A percentile compares a stretch with the other conserved stretches of the same genome.
phyloP scores from a whole-genome alignment of 2,113 vertebrate genomes.

The Ancistrus triradiatus region DNA sequence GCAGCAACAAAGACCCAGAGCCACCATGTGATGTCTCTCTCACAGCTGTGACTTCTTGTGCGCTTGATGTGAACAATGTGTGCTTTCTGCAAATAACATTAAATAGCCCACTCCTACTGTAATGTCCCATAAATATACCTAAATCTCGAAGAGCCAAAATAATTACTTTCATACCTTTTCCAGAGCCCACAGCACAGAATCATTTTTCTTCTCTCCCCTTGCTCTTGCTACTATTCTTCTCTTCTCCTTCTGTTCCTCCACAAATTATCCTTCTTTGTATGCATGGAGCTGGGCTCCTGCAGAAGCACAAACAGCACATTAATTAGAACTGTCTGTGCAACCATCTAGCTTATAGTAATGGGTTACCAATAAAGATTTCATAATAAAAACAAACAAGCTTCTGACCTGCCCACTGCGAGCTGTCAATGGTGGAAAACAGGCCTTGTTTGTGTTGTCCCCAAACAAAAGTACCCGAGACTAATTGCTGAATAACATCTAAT shows the following conservation, averaged over 20 bases:
- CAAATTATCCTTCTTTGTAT: slow-evolving; percentile 34
- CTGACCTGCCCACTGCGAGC: slow-evolving; percentile 50
- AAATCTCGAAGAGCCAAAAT: slow-evolving; percentile 57
- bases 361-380: slow-evolving; percentile 49
- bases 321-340: slow-evolving; percentile 51
- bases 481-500: no score
- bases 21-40: slow-evolving; percentile 52
- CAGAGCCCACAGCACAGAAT: slow-evolving; percentile 46
- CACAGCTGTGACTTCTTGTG: slow-evolving; percentile 52
- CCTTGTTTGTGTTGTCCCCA: slow-evolving; percentile 29
- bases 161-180: slow-evolving; percentile 62
- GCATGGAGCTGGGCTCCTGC: slow-evolving; percentile 37
- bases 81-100: slow-evolving; percentile 66
- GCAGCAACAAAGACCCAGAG: slow-evolving; percentile 42
- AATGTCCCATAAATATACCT: slow-evolving; percentile 68
- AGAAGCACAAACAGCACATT: slow-evolving; percentile 56
- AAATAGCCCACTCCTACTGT: slow-evolving; percentile 55
- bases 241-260: slow-evolving; percentile 32
- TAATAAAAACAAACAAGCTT: slow-evolving; percentile 42
- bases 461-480: slow-evolving; percentile 33
- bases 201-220: slow-evolving; percentile 45
- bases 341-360: slow-evolving; percentile 45
- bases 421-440: slow-evolving; percentile 8
- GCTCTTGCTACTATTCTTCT: slow-evolving; percentile 1
- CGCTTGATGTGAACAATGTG: slow-evolving; percentile 66